Evolutionary conservation across 2,113 vertebrate species (phyloP), one percentile per base, ranked within the genome.

Genomic region (Aspiorhynchus laticeps): DNA sequence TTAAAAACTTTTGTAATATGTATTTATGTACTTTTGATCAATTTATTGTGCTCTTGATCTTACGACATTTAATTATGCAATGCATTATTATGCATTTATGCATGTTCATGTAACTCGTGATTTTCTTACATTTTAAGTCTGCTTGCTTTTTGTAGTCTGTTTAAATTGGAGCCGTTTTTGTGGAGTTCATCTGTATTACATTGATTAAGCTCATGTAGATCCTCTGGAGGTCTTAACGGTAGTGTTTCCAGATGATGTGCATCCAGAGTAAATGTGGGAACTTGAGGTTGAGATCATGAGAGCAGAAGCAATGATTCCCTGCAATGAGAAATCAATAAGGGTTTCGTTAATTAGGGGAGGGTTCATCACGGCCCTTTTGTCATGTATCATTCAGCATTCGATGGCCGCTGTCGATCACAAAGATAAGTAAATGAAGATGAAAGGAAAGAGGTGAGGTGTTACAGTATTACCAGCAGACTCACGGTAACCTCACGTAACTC

Each of bases 321-420:
- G 91, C 90, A 92, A 96, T 95, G 94, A 96, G 92, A 96, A 97
- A 96, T 97, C 96, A 96, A 96, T 96, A 92, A 89, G 88, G 89
- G 91, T 96, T 96, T 96, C 92, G 94, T 96, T 97, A 97, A 95
- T 91, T 87, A 93, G 89, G 89, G 21, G 91, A 88, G 88, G 87
- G 91, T 82, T 86, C 85, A 87, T 90, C 77, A 75, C 41, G 86
- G 87, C 26, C 67, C 84, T 84, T 86, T 76, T 21, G 76, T 86
- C 26, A 69, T 38, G 56, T 69, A 65, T 73, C 69, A 36, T 38
- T 87, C 79, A 74, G 61, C 12, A 63, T 59, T 76, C 21, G 19
- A n/a, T 43, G 41, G 51, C 21, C n/a, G 7, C 53, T 63, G 41
- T 48, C 63, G 5, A 69, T 69, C 43, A 51, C 21, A 21, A 36